Evolutionary conservation across 2,113 vertebrate genomes (phyloP).

Genomic region (Callionymus lyra): DNA sequence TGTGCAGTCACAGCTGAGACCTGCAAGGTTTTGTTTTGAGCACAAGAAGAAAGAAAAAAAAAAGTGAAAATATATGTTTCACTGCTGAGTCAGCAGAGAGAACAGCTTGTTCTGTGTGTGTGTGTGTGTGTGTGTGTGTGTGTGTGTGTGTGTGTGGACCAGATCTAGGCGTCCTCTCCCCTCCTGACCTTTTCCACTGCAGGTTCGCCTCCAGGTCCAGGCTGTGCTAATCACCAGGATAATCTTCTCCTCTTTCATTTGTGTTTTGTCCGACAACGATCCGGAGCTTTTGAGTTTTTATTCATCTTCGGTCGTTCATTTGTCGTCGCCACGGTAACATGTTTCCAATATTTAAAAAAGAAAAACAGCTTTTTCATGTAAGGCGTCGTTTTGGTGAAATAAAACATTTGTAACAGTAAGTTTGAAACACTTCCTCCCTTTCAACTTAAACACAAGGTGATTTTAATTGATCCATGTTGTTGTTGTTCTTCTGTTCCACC

Average conservation of each 20-base stretch:
- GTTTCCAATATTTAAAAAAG: too few relatives aligned
- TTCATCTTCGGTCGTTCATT: too few relatives aligned
- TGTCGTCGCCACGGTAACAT: too few relatives aligned
- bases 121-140: slow-evolving; percentile 20
- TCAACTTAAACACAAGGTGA: too few relatives aligned
- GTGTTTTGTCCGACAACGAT: slow-evolving; percentile 8
- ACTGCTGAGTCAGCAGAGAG: slow-evolving; percentile 24
- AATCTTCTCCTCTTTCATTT: slow-evolving; percentile 46
- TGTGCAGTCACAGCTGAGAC: slow-evolving; percentile 8
- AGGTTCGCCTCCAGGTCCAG: slow-evolving; percentile 30
- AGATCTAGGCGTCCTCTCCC: slow-evolving; percentile 41
- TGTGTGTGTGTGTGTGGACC: slow-evolving; percentile 7
- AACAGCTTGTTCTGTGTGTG: slow-evolving; percentile 48
- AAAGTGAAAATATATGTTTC: slow-evolving; percentile 12
- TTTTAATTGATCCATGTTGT: too few relatives aligned
- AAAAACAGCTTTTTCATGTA: too few relatives aligned
- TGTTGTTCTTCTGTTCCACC: too few relatives aligned
- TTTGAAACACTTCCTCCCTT: too few relatives aligned
- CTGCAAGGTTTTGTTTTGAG: background rate
- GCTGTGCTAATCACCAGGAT: slow-evolving; percentile 36
- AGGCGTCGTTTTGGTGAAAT: too few relatives aligned
- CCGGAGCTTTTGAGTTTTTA: slow-evolving; percentile 23
- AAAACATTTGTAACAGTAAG: too few relatives aligned
- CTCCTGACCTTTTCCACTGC: slow-evolving; percentile 54
- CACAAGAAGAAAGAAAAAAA: slow-evolving; percentile 1